Conservation (phyloP, 2,888 invertebrate species). For the Diarsia mendica region DNA sequence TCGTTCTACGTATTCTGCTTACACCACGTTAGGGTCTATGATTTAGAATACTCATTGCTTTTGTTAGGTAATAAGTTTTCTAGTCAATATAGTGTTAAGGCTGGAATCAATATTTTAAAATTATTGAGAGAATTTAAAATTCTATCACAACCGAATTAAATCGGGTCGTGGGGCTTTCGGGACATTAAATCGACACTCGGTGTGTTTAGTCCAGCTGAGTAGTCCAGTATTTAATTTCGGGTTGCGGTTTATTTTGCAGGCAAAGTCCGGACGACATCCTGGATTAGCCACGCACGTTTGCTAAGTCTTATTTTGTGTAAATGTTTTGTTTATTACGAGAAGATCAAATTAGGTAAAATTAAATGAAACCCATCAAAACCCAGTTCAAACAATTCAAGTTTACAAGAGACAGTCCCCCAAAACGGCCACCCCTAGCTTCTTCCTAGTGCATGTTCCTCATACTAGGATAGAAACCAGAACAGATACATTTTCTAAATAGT, state of each 20-base stretch:
- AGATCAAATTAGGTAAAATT: neutral
- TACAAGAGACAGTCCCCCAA: neutral
- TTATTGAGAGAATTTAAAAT: neutral
- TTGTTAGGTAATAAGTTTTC: neutral
- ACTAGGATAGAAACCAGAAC: neutral
- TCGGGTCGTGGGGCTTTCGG: no score
- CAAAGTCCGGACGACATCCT: neutral
- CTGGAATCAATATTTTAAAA: neutral
- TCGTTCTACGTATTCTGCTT: slow-evolving; percentile 71
- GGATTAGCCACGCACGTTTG: neutral
- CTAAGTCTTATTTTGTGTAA: neutral
- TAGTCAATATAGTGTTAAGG: slow-evolving; percentile 2
- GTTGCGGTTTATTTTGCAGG: neutral
- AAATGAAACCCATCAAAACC: neutral
- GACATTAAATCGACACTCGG: no score
- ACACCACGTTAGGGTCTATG: slow-evolving; percentile 70
- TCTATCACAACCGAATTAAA: neutral
- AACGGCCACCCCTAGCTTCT: neutral
- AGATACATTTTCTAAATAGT: no score
- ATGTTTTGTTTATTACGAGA: slow-evolving; percentile 29
- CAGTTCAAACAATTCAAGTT: no score
- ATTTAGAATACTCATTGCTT: slow-evolving; percentile 25
- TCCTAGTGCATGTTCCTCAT: neutral
- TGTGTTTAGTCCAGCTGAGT: no score
- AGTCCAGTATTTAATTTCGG: neutral